Percentiles rank a stretch among this genome's conserved stretches.
Conservation (phyloP, 1,140 invertebrate species). For the Cydia pomonella region DNA sequence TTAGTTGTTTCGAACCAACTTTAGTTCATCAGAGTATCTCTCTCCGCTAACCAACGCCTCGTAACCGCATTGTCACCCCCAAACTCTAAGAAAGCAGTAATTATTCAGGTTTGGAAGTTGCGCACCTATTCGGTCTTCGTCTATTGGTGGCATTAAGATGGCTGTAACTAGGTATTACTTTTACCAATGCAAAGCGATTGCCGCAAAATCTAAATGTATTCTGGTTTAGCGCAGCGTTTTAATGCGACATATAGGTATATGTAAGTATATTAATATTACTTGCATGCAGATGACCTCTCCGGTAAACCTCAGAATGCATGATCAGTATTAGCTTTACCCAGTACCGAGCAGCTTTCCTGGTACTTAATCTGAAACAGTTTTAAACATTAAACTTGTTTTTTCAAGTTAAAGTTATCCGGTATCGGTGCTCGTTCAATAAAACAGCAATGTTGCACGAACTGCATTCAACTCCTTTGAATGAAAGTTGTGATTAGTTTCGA, state of each 20-base stretch:
- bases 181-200: too few species aligned
- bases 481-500: conserved; percentile 65
- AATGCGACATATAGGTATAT: too few species aligned
- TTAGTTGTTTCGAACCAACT: background rate
- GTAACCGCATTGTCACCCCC: conserved; percentile 24
- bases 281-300: too few species aligned
- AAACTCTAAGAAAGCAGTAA: conserved; percentile 31
- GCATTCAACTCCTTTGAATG: conserved; percentile 49
- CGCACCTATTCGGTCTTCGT: background rate
- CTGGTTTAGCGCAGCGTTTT: too few species aligned
- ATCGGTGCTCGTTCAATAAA: conserved; percentile 58
- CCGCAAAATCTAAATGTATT: too few species aligned
- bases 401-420: conserved; percentile 49
- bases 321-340: too few species aligned
- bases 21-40: background rate
- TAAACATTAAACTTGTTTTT: conserved; percentile 39
- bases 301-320: too few species aligned
- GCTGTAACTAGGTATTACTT: background rate
- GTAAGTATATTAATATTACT: too few species aligned
- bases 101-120: conserved; percentile 25
- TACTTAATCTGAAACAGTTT: conserved; percentile 45
- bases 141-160: background rate
- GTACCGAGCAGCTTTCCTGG: conserved; percentile 31
- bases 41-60: background rate
- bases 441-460: conserved; percentile 50